Conservation (phyloP, 2,888 invertebrate genomes). For the Drosophila ustulata region DNA sequence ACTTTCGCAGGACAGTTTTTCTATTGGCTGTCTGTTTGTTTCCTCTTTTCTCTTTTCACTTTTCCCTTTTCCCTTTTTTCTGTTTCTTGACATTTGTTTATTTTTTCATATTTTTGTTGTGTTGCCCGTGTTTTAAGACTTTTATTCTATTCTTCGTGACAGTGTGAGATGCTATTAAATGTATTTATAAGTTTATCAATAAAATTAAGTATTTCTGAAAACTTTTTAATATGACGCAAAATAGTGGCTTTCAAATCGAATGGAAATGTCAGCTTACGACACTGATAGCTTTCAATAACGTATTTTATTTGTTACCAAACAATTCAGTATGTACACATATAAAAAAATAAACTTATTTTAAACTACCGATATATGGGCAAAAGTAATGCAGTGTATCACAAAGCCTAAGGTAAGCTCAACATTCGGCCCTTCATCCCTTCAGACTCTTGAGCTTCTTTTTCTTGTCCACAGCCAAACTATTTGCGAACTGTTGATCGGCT, state of each 20-base stretch:
- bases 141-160: not conserved
- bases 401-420: not conserved
- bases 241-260: constrained; percentile 30
- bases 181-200: constrained; percentile 73
- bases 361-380: not conserved
- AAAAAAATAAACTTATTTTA: not conserved
- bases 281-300: constrained; percentile 7
- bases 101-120: not conserved
- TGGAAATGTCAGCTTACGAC: constrained; percentile 31
- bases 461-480: constrained; percentile 79
- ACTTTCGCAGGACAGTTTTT: not conserved
- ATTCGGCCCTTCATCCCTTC: constrained; percentile 52
- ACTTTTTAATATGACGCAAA: constrained; percentile 78
- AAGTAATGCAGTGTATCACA: not conserved
- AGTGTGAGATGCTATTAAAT: not conserved
- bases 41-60: not conserved
- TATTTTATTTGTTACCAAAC: constrained; percentile 21
- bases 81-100: not conserved
- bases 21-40: constrained; percentile 2
- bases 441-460: constrained; percentile 77
- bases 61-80: not conserved
- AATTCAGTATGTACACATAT: constrained; percentile 20
- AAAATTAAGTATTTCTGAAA: constrained; percentile 72
- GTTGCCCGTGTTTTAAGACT: not conserved
- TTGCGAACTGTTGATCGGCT: constrained; percentile 81